Conservation (phyloP, 2,888 invertebrate genomes). For the Nemapogon koenigi region DNA sequence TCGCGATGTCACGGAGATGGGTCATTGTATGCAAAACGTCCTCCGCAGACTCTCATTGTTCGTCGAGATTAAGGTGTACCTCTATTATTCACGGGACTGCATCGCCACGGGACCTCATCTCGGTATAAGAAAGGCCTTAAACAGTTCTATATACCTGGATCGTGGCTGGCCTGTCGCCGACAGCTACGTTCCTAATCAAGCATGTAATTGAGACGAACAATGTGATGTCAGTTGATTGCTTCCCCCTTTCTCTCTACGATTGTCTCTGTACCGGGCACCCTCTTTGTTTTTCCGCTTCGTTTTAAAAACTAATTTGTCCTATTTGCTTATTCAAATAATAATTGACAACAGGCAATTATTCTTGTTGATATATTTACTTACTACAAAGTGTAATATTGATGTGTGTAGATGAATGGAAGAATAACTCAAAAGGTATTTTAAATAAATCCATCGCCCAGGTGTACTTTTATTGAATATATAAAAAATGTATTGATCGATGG, state of each 20-base stretch:
- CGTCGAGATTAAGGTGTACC: conserved; percentile 44
- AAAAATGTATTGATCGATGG: too few species aligned
- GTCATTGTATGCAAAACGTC: conserved; percentile 60
- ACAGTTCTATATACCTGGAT: background rate
- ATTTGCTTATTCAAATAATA: too few species aligned
- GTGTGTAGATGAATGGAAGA: too few species aligned
- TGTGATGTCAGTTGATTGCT: background rate
- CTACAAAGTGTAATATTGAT: too few species aligned
- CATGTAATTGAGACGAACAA: conserved; percentile 1
- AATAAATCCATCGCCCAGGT: too few species aligned
- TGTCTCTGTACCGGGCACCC: background rate
- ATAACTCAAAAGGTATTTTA: too few species aligned
- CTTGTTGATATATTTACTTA: too few species aligned
- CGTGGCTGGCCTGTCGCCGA: background rate
- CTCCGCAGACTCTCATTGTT: conserved; percentile 51
- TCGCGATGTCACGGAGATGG: conserved; percentile 18
- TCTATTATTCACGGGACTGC: conserved; percentile 1
- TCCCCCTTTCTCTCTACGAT: background rate
- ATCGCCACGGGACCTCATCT: too few species aligned
- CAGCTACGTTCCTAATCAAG: conserved; percentile 1
- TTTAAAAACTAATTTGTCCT: too few species aligned
- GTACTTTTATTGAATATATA: too few species aligned
- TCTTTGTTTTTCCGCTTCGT: background rate
- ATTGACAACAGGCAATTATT: too few species aligned
- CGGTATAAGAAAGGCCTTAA: background rate